Evolutionary conservation across 2,113 vertebrate species (phyloP), one percentile per base, ranked within the genome.

Genomic region (Pomatorhinus ruficollis): DNA sequence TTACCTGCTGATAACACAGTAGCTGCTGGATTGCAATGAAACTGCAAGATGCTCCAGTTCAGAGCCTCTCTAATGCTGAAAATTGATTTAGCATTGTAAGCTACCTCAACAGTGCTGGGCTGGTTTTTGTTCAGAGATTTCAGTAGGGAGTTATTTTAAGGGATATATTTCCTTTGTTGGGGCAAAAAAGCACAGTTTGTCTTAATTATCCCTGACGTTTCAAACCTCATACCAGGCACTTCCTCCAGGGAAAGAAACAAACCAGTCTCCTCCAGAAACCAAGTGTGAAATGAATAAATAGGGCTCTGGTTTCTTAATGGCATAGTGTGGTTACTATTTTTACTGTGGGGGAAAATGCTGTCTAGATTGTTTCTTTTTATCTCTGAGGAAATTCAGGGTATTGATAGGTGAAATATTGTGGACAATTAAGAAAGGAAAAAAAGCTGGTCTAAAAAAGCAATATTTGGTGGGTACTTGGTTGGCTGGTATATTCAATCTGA

Each of bases 191-290:
- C 94, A 96, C 83, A 96, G 87, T 98, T 98, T 97, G 92, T 98
- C 97, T 97, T 98, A 98, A 98, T 98, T 98, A 98, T 97, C 96
- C 87, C 83, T 97, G 96, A 97, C 64, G 72, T 97, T 98, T 97
- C 95, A 97, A 97, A 96, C 87, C 83, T 97, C 96, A 96, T 95
- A 96, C 47, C 63, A 94, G 86, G 93, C 69, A 2, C 77, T 94
- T 97, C 86, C 97, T 97, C 95, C 63, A 93, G 97, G 95, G 97
- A 97, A 83, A 96, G 94, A 97, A 97, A 96, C 92, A 98, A 97
- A 71, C 95, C 89, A 95, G 78, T 95, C 63, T 97, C 61, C 61
- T 96, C 87, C 74, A 90, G 90, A 97, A 96, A 83, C 85, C 70
- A 83, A 97, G 87, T 97, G 72, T 84, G 89, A 97, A 97, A 96